These are phyloP conservation scores for Matsumurasca onukii DNA, from an alignment of 1,140 invertebrate genomes.

Conservation along the genomic window DNA sequence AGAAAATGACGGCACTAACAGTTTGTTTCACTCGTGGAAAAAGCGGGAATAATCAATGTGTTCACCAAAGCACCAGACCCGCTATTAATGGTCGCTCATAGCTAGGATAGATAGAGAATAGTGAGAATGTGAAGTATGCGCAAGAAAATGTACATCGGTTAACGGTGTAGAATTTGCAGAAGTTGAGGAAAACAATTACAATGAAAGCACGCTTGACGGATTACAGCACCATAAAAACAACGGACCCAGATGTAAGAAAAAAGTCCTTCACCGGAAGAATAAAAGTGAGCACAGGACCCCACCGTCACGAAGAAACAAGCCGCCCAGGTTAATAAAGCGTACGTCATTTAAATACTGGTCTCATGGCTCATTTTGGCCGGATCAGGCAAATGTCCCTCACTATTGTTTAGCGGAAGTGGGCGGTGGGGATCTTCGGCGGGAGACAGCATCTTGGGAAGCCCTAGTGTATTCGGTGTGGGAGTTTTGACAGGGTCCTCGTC, in stretches of 20 bases:
- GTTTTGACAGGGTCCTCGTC: constrained; percentile 78
- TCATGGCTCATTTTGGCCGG: constrained; percentile 68
- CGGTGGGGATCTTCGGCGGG: constrained; percentile 47
- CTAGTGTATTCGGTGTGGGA: constrained; percentile 47
- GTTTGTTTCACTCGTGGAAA: background rate
- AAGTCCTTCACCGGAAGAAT: constrained; percentile 8
- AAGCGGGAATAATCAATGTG: background rate
- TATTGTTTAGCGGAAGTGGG: constrained; percentile 32
- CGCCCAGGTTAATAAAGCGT: constrained; percentile 25
- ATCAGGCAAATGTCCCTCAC: constrained; percentile 52
- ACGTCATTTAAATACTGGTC: constrained; percentile 59
- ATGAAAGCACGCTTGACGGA: constrained; percentile 5
- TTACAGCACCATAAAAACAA: constrained; percentile 11
- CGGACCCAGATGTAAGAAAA: background rate
- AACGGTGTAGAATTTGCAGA: background rate
- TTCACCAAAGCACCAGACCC: constrained; percentile 11
- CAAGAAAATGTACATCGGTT: background rate
- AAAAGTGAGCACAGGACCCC: background rate
- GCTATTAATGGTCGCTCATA: background rate
- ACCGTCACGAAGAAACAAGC: background rate
- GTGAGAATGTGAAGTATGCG: background rate
- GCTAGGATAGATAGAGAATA: background rate
- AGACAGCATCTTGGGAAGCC: constrained; percentile 44
- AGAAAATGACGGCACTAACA: background rate
- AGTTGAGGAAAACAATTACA: background rate